Base-by-base conservation (phyloP, 2,797 vertebrate species). In the Sardinella longiceps region DNA sequence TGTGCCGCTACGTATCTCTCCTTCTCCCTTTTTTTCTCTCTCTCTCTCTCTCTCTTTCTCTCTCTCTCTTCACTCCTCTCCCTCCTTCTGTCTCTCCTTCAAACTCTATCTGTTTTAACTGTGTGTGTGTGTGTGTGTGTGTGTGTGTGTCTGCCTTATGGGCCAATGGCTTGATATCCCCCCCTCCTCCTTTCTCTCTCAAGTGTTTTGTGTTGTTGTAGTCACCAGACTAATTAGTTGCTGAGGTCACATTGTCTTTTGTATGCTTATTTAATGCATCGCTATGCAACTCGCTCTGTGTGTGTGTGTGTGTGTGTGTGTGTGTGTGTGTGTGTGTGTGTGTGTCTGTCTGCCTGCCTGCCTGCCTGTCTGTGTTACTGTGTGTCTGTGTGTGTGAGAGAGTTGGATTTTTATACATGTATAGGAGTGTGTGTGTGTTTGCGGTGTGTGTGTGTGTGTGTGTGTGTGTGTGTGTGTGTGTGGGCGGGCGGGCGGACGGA, bases 261-360 rank as follows among this genome's bases (percentile, higher is more conserved):
- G 63, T 70, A 15, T 70, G 30, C 14, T 33, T 28, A 70, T 70
- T 70, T 70, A 70, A 70, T 70, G 63, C 90, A 88, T 89, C 88
- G 85, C 84, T 87, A 88, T 74, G 20, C 84, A 85, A 33, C 74
- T 86, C 53, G 80, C 85, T 88, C 66, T 85, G 74, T 81, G 43
- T 70, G 82, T 51, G 86, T 82, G 83, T 87, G 87, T 90, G 87
- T 85, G 87, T 89, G 89, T 89, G 85, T 81, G 30, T 84, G 86
- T 51, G 85, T 89, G 70, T 53, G 30, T 25, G 33, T n/a, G 48
- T 18, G 43, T 28, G 82, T 63, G 46, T 33, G 63, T 37, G 30
- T 30, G 63, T 33, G 28, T 14, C 3, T 70, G 63, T 63, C n/a
- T 63, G n/a, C n/a, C n/a, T n/a, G n/a, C n/a, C n/a, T n/a, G n/a